Conservation (phyloP, 2,888 invertebrate species). For the Chaitophorus viminalis region DNA sequence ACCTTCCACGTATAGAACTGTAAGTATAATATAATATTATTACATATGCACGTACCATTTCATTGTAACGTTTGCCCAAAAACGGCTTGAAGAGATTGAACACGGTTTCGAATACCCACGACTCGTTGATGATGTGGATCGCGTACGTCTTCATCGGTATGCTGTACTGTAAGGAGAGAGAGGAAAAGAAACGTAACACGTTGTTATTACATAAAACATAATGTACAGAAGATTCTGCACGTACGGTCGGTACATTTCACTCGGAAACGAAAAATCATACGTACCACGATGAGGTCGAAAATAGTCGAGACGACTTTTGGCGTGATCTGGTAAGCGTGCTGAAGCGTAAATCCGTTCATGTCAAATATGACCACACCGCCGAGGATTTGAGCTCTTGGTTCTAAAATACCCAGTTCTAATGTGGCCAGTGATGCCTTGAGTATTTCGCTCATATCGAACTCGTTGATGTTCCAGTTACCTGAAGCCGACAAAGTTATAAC, state of each 20-base stretch:
- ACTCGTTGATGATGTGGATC: slow-evolving; percentile 82
- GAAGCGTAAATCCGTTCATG: slow-evolving; percentile 70
- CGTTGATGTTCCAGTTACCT: slow-evolving; percentile 81
- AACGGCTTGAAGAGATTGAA: slow-evolving; percentile 83
- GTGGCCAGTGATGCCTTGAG: slow-evolving; percentile 71
- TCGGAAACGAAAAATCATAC: slow-evolving; percentile 64
- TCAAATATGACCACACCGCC: slow-evolving; percentile 84
- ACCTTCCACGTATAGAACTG: no score
- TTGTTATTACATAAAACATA: not conserved
- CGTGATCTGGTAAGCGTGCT: slow-evolving; percentile 75
- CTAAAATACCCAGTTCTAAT: slow-evolving; percentile 79
- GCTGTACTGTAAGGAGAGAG: slow-evolving; percentile 69
- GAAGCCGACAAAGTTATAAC: slow-evolving; percentile 47
- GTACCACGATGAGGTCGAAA: slow-evolving; percentile 77
- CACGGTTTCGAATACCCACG: slow-evolving; percentile 83
- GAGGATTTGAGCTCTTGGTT: slow-evolving; percentile 79
- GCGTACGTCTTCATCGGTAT: slow-evolving; percentile 80
- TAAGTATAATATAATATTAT: no score
- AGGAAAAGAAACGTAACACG: not conserved
- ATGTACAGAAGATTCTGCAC: not conserved
- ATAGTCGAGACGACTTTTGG: slow-evolving; percentile 77
- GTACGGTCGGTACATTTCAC: no score
- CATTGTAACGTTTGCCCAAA: slow-evolving; percentile 69
- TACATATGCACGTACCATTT: slow-evolving; percentile 65
- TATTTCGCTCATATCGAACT: slow-evolving; percentile 75